These are phyloP conservation scores for Orussus abietinus DNA, from an alignment of 1,140 invertebrate species.

Conservation along the genomic window DNA sequence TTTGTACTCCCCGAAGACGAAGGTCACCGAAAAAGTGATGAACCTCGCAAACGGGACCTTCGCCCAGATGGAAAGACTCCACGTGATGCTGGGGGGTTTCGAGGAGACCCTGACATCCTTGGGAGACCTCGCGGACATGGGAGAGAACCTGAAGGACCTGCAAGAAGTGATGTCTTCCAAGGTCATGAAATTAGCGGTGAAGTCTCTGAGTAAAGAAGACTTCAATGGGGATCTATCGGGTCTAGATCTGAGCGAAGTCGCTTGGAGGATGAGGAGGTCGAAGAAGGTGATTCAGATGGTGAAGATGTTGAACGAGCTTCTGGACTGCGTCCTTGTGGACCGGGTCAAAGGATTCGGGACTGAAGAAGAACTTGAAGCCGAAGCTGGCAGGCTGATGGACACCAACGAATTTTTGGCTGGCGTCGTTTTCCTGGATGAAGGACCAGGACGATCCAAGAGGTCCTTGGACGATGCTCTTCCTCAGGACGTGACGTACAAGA, in stretches of 20 bases:
- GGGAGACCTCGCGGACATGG: conserved; percentile 48
- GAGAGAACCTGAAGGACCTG: conserved; percentile 48
- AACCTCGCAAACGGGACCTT: conserved; percentile 59
- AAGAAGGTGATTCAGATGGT: conserved; percentile 37
- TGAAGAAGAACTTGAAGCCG: conserved; percentile 52
- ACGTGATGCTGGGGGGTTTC: conserved; percentile 49
- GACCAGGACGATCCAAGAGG: conserved; percentile 27
- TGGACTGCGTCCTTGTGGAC: conserved; percentile 60
- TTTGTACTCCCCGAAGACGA: conserved; percentile 57
- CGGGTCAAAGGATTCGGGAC: conserved; percentile 53
- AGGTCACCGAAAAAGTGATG: conserved; percentile 53
- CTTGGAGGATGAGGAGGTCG: conserved; percentile 38
- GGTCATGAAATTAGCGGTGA: conserved; percentile 43
- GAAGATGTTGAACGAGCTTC: conserved; percentile 49
- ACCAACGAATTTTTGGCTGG: conserved; percentile 58
- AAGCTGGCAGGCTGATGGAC: conserved; percentile 55
- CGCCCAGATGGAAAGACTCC: conserved; percentile 54
- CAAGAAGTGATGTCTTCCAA: conserved; percentile 46
- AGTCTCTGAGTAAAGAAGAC: conserved; percentile 32
- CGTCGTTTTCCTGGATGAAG: conserved; percentile 49
- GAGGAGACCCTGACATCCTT: conserved; percentile 49
- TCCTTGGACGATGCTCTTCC: conserved; percentile 30
- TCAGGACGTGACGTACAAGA: conserved; percentile 56
- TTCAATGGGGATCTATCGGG: conserved; percentile 33
- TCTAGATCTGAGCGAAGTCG: conserved; percentile 36